Conservation (phyloP, 2,888 invertebrate genomes). For the Dolomedes plantarius region DNA sequence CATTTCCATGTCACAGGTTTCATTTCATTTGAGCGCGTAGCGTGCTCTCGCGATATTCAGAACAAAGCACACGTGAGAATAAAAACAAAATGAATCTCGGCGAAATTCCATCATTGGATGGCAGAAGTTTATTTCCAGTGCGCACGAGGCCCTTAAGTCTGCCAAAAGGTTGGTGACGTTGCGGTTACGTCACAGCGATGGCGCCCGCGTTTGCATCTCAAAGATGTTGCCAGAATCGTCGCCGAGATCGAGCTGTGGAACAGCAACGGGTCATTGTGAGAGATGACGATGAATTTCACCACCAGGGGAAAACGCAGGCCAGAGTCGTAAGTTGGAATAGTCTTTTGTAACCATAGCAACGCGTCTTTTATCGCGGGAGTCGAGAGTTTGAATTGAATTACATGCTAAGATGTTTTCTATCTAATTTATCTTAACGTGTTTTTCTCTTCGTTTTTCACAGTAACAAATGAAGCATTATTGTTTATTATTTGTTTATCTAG, state of each 20-base stretch:
- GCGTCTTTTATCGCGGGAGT: slow-evolving; percentile 9
- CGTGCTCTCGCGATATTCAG: slow-evolving; percentile 36
- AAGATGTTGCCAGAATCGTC: slow-evolving; percentile 37
- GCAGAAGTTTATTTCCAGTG: slow-evolving; percentile 51
- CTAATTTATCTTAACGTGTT: too few species aligned
- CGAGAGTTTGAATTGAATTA: background rate
- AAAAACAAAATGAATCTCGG: slow-evolving; percentile 16
- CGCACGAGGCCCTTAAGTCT: slow-evolving; percentile 22
- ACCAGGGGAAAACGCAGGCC: slow-evolving; percentile 42
- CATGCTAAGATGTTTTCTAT: background rate
- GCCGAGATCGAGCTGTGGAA: slow-evolving; percentile 32
- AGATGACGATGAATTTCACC: slow-evolving; percentile 48
- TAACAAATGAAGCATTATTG: too few species aligned
- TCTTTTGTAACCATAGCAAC: background rate
- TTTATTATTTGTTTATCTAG: too few species aligned
- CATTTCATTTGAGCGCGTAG: background rate
- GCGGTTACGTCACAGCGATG: slow-evolving; percentile 21
- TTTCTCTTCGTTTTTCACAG: too few species aligned
- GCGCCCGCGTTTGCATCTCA: slow-evolving; percentile 17
- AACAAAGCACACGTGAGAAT: slow-evolving; percentile 25
- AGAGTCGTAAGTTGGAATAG: slow-evolving; percentile 31
- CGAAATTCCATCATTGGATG: slow-evolving; percentile 51
- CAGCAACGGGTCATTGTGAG: slow-evolving; percentile 24
- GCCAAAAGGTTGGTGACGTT: slow-evolving; percentile 43
- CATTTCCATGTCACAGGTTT: background rate